Evolutionary conservation across 2,113 vertebrate genomes (phyloP).

Genomic region (Murina feae): DNA sequence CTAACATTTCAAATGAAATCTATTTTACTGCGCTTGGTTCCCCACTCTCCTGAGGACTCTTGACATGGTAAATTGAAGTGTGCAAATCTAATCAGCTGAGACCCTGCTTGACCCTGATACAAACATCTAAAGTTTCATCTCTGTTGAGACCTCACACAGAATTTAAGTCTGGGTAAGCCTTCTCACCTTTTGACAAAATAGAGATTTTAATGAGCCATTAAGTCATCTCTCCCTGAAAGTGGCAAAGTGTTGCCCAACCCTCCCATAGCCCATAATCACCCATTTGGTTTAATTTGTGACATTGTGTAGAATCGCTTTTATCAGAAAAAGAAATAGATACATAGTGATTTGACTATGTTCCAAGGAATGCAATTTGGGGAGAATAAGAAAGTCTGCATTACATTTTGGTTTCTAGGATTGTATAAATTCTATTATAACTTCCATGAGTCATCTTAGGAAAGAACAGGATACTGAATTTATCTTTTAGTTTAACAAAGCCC

Average conservation of each 20-base stretch:
- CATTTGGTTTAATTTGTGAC: background rate
- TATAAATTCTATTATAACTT: background rate
- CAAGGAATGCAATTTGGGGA: background rate
- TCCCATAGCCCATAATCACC: background rate
- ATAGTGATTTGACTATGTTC: background rate
- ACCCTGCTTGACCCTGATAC: slow-evolving; percentile 26
- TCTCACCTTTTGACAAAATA: slow-evolving; percentile 36
- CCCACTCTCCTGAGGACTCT: slow-evolving; percentile 40
- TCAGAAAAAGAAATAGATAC: background rate
- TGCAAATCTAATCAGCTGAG: slow-evolving; percentile 55
- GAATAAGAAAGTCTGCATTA: background rate
- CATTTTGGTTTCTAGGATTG: background rate
- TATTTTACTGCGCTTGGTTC: slow-evolving; percentile 52
- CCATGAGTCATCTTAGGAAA: background rate
- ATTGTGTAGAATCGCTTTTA: background rate
- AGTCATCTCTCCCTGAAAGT: background rate
- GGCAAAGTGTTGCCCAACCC: background rate
- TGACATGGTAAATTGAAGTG: slow-evolving; percentile 55
- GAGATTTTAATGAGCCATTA: slow-evolving; percentile 52
- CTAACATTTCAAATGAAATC: slow-evolving; percentile 63
- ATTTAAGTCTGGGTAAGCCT: slow-evolving; percentile 35
- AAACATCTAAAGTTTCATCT: background rate
- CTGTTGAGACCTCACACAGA: background rate
- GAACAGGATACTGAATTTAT: background rate
- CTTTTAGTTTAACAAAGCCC: background rate